These are phyloP conservation scores for Papilio demoleus DNA, from an alignment of 2,888 invertebrate genomes.

Conservation along the genomic window DNA sequence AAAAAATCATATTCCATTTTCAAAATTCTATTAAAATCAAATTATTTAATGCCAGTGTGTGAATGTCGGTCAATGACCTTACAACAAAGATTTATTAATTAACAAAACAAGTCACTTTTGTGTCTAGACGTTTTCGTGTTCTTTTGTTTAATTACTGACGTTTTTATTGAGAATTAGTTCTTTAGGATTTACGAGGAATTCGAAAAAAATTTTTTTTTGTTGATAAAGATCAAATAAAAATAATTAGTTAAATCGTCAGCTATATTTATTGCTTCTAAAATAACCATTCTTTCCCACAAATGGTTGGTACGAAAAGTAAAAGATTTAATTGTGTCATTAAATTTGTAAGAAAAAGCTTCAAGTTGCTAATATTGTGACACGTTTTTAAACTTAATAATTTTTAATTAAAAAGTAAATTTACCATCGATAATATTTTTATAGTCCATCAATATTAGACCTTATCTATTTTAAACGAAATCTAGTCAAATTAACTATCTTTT, in stretches of 20 bases:
- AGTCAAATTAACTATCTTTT: too few species aligned
- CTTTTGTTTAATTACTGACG: slow-evolving; percentile 31
- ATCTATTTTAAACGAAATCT: not conserved
- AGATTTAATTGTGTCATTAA: too few species aligned
- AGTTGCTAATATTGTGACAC: too few species aligned
- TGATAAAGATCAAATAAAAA: not conserved
- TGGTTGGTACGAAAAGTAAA: too few species aligned
- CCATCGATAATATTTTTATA: too few species aligned
- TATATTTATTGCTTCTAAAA: too few species aligned
- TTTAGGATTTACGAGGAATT: not conserved
- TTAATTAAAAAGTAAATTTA: too few species aligned
- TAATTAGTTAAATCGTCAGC: not conserved
- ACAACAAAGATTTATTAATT: slow-evolving; percentile 13
- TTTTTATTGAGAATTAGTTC: slow-evolving; percentile 13
- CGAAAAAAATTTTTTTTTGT: not conserved
- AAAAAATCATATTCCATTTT: too few species aligned
- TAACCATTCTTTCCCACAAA: too few species aligned
- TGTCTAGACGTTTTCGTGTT: slow-evolving; percentile 42
- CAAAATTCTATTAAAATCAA: too few species aligned
- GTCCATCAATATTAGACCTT: not conserved
- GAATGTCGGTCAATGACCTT: slow-evolving; percentile 36
- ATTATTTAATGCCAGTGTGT: slow-evolving; percentile 1
- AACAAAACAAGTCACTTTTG: slow-evolving; percentile 30
- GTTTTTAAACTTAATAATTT: too few species aligned
- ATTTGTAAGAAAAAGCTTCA: too few species aligned